Percentiles rank a stretch among this genome's conserved stretches.
phyloP scores from a whole-genome alignment of 2,113 vertebrate species.

The Hypanus sabinus region DNA sequence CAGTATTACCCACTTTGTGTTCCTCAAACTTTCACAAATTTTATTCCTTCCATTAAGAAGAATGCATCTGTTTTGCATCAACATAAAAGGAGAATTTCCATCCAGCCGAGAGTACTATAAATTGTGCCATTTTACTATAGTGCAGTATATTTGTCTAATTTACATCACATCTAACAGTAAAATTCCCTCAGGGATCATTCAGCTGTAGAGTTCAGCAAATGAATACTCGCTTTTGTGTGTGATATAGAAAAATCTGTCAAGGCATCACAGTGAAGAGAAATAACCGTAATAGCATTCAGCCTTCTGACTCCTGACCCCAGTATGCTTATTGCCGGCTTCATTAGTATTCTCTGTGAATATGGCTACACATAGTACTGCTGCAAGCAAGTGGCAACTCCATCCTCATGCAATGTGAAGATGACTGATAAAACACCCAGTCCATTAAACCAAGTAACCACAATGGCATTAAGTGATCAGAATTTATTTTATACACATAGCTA shows the following conservation, averaged over 20 bases:
- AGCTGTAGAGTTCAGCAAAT: slow-evolving; percentile 1
- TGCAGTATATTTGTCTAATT: neutral
- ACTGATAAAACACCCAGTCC: too few species aligned
- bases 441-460: too few species aligned
- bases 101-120: neutral
- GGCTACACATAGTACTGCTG: neutral
- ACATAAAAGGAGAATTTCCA: neutral
- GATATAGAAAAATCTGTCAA: neutral
- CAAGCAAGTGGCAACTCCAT: too few species aligned
- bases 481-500: neutral
- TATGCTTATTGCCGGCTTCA: neutral
- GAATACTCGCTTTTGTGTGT: neutral
- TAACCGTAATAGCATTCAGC: neutral
- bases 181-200: neutral
- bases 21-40: neutral
- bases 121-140: neutral
- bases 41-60: neutral
- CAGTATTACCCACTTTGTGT: neutral
- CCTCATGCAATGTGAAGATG: too few species aligned
- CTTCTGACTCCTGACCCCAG: neutral
- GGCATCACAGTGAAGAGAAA: neutral
- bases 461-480: neutral
- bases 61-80: neutral
- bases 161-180: neutral
- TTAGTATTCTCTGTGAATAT: neutral